Conservation (phyloP, 1,140 invertebrate species). For the Eriosoma lanigerum region DNA sequence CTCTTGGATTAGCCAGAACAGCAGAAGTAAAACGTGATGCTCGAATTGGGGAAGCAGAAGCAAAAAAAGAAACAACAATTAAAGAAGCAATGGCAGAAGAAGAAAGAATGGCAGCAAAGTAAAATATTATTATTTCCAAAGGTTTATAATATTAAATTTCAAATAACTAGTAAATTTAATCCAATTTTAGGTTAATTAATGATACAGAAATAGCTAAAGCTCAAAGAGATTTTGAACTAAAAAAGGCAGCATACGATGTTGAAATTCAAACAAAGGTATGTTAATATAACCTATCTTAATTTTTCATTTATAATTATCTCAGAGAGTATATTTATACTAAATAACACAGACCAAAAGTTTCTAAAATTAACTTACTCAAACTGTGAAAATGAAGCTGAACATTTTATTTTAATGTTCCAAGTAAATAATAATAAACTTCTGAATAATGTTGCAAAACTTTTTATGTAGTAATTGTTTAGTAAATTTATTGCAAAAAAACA, state of each 20-base stretch:
- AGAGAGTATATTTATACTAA: no score
- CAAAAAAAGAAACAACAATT: conserved; percentile 81
- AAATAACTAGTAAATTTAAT: not conserved
- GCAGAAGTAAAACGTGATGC: conserved; percentile 96
- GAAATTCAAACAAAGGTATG: conserved; percentile 91
- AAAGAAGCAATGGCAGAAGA: conserved; percentile 95
- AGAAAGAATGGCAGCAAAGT: conserved; percentile 82
- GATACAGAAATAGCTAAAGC: conserved; percentile 97
- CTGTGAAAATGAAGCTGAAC: no score
- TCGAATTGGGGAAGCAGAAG: conserved; percentile 93
- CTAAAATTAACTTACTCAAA: no score
- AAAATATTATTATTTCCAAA: conserved; percentile 9
- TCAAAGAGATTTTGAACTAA: conserved; percentile 92
- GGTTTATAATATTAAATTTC: conserved; percentile 12
- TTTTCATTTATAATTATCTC: no score
- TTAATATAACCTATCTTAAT: not conserved
- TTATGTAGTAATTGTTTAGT: no score
- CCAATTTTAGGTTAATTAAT: conserved; percentile 71
- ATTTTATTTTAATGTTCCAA: no score
- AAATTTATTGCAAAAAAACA: no score
- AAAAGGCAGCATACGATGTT: conserved; percentile 95
- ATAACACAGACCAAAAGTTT: no score
- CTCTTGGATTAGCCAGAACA: conserved; percentile 92
- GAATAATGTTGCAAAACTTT: no score
- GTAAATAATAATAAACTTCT: no score